Conservation (phyloP, 2,797 vertebrate species). For the Avahi laniger region DNA sequence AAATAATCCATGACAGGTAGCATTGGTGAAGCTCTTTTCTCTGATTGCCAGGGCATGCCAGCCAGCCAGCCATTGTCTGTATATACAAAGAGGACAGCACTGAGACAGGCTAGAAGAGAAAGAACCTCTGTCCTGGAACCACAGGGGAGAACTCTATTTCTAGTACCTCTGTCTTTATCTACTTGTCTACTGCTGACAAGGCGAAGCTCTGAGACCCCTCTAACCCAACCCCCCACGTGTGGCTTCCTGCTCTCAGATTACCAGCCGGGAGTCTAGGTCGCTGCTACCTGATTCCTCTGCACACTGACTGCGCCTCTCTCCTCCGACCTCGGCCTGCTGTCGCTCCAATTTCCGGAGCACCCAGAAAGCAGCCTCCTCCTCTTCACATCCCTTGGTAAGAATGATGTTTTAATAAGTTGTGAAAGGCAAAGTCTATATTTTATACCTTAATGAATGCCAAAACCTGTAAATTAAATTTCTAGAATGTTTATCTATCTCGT, state of each 20-base stretch:
- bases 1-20: slow-evolving; percentile 14
- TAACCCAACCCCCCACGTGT: neutral
- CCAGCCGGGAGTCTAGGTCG: neutral
- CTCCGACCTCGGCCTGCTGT: neutral
- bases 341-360: neutral
- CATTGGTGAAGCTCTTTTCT: neutral
- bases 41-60: neutral
- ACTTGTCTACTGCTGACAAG: neutral
- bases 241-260: neutral
- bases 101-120: neutral
- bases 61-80: neutral
- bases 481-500: neutral
- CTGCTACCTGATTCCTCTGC: neutral
- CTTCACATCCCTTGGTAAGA: neutral
- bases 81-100: neutral
- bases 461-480: neutral
- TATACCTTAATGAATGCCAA: neutral
- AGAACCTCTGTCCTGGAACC: neutral
- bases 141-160: slow-evolving; percentile 12
- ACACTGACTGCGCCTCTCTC: neutral
- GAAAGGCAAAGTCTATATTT: neutral
- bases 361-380: neutral
- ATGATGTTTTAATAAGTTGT: neutral
- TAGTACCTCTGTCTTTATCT: neutral
- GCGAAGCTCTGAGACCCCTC: neutral